Evolutionary conservation across 2,888 invertebrate species (phyloP).

Genomic region (Cephus runcator): DNA sequence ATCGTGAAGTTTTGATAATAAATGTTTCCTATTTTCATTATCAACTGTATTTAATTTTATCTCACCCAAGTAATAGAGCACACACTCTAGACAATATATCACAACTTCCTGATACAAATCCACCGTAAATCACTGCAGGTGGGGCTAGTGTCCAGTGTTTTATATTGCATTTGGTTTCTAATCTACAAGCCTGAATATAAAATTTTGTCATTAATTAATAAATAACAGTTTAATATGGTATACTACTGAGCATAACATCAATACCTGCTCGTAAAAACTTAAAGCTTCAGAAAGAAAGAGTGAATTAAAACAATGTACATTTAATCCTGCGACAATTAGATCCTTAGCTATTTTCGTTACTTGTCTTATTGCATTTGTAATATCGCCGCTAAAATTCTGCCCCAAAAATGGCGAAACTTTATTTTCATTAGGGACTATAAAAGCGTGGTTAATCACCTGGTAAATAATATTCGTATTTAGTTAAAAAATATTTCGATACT

Average conservation of each 20-base stretch:
- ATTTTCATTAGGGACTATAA: conserved; percentile 29
- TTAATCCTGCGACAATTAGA: conserved; percentile 49
- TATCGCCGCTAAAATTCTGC: conserved; percentile 37
- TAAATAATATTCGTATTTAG: neutral
- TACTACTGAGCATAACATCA: neutral
- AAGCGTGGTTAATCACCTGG: conserved; percentile 36
- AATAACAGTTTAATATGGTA: neutral
- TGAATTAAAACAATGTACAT: conserved; percentile 40
- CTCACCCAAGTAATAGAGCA: conserved; percentile 46
- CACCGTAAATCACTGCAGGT: conserved; percentile 51
- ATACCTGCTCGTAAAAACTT: conserved; percentile 54
- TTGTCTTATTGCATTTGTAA: conserved; percentile 37
- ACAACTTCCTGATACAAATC: conserved; percentile 45
- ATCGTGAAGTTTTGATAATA: neutral
- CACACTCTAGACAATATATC: conserved; percentile 52
- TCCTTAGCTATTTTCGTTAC: conserved; percentile 37
- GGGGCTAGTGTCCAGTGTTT: conserved; percentile 52
- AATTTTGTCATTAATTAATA: neutral
- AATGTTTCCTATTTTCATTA: neutral
- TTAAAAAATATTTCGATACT: neutral
- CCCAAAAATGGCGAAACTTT: conserved; percentile 50
- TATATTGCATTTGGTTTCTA: conserved; percentile 39
- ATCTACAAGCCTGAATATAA: conserved; percentile 27
- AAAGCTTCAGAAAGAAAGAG: conserved; percentile 48
- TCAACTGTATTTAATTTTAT: neutral